Evolutionary conservation across 2,888 invertebrate genomes (phyloP).

Genomic region (Erynnis tages): DNA sequence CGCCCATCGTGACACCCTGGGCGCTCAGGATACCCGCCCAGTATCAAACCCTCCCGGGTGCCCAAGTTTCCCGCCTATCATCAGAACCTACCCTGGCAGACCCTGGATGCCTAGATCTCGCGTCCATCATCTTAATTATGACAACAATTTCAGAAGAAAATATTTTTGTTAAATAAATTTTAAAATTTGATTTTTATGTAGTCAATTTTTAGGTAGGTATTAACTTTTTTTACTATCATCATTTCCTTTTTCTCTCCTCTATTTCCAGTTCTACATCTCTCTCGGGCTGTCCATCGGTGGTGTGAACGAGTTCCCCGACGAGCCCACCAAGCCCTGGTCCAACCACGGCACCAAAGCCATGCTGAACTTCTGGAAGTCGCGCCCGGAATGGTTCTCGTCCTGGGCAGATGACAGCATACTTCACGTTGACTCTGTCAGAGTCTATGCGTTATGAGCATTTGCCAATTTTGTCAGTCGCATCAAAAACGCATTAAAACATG

Average conservation of each 20-base stretch:
- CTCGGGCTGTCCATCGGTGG: constrained; percentile 91
- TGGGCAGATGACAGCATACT: constrained; percentile 84
- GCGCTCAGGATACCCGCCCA: too few species aligned
- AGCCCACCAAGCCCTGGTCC: constrained; percentile 86
- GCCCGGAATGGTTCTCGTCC: constrained; percentile 82
- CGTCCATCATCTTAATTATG: too few species aligned
- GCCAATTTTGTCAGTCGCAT: not conserved
- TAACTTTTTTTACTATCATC: too few species aligned
- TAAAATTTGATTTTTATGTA: too few species aligned
- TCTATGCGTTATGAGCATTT: constrained; percentile 76
- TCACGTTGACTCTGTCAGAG: constrained; percentile 84
- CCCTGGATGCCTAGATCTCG: too few species aligned
- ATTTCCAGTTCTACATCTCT: constrained; percentile 87
- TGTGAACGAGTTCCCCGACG: constrained; percentile 85
- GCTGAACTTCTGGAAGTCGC: constrained; percentile 84
- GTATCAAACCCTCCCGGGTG: too few species aligned
- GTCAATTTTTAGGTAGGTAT: too few species aligned
- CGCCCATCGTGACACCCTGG: too few species aligned
- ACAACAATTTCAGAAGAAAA: too few species aligned
- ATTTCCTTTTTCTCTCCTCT: not conserved
- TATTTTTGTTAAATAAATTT: too few species aligned
- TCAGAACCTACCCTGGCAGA: too few species aligned
- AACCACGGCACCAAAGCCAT: constrained; percentile 85
- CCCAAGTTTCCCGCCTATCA: too few species aligned
- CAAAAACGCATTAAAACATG: not conserved